Conservation (phyloP, 2,797 vertebrate genomes). For the Cossypha dichroa region DNA sequence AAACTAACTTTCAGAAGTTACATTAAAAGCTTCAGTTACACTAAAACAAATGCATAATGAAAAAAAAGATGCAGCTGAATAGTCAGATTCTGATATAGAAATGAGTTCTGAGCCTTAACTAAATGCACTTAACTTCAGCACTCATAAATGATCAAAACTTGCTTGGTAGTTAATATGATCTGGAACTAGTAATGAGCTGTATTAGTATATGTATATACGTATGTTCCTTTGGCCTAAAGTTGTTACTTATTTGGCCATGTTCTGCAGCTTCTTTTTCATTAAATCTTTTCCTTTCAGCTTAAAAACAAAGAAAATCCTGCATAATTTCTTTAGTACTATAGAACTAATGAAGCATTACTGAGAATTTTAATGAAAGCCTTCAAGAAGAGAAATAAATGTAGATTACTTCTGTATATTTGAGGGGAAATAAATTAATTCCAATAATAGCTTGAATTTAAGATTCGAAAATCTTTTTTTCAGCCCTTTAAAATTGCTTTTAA, state of each 20-base stretch:
- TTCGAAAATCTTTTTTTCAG: not conserved
- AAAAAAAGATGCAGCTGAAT: not conserved
- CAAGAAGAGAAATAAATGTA: not conserved
- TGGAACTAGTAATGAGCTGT: not conserved
- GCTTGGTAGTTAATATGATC: not conserved
- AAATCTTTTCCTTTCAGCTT: not conserved
- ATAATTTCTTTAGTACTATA: not conserved
- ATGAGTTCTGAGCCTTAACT: not conserved
- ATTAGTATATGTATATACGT: not conserved
- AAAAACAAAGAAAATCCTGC: not conserved
- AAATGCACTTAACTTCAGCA: not conserved
- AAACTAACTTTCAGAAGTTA: not conserved
- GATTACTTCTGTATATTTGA: not conserved
- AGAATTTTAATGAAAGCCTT: slow-evolving; percentile 14
- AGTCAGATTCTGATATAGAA: not conserved
- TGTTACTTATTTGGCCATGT: not conserved
- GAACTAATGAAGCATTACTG: not conserved
- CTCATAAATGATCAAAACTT: not conserved
- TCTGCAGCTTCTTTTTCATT: not conserved
- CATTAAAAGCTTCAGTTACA: not conserved
- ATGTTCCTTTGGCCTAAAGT: not conserved
- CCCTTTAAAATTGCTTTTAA: slow-evolving; percentile 32
- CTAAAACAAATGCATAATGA: not conserved
- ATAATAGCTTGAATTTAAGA: not conserved
- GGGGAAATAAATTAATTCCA: slow-evolving; percentile 18